Base-by-base conservation (phyloP, 1,140 invertebrate genomes). In the Bombus terrestris region DNA sequence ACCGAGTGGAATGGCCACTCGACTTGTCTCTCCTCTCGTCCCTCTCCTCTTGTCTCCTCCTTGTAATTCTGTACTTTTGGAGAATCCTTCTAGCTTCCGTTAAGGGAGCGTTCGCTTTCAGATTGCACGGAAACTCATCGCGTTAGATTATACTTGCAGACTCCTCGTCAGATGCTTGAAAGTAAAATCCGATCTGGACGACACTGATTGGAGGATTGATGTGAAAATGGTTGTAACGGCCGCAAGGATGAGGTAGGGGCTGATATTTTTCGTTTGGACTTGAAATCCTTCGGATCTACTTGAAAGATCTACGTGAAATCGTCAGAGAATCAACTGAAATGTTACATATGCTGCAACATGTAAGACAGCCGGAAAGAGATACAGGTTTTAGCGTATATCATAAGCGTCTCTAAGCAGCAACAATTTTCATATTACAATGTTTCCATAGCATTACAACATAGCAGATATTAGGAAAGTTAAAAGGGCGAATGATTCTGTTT, bases 1-100 rank as follows among this genome's bases (percentile, higher is more conserved):
- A 83, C 77, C 81, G 32, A 87, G 88, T 88, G 87, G 84, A 92
- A 91, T 90, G 74, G 84, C 69, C 74, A 62, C 74, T 86, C 88
- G 57, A 79, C 69, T 80, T 13, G 10, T 35, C 57, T 74, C 68
- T 28, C 43, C 68, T 39, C n/a, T 39, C 59, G 62, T 41, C 25
- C 13, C 15, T 12, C 43, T 39, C 37, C 41, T 72, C 32, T 69
- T 32, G 32, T 57, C 10, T 47, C 15, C 35, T 39, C 18, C 71
- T 68, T 18, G 66, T 71, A 69, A 80, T 84, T 86, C 75, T 84
- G 76, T 85, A 85, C 77, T 85, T 85, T 64, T 85, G 25, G 83
- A 85, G 83, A 85, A 80, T 85, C 77, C 83, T 77, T 80, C 68
- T 73, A 32, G 68, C 53, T 59, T 64, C 68, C 68, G 76, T 72